phyloP scores from a whole-genome alignment of 2,113 vertebrate genomes.

The Microcebus tavaratra region DNA sequence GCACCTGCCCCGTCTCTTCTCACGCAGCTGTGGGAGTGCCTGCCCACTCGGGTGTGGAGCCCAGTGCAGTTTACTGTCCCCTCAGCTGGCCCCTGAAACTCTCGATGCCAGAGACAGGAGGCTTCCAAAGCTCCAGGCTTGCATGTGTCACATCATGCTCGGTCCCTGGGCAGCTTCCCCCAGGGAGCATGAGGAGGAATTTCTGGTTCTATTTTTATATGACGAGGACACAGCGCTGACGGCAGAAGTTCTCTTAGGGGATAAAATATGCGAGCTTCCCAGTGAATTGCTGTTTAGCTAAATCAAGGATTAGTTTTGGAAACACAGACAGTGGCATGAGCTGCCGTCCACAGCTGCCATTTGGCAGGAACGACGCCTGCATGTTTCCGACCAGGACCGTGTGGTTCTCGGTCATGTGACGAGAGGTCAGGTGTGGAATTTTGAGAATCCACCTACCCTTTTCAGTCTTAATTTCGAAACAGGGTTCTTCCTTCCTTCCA shows the following conservation, averaged over 20 bases:
- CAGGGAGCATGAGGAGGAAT: background rate
- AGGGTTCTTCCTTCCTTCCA: background rate
- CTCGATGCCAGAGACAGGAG: fast-evolving
- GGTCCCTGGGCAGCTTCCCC: background rate
- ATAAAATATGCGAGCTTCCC: fast-evolving
- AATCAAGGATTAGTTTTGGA: background rate
- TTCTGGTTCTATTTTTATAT: fast-evolving
- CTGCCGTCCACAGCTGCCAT: background rate
- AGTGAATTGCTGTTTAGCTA: fast-evolving
- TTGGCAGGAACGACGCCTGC: fast-evolving
- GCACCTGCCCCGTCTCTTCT: background rate
- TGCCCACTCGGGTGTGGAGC: fast-evolving
- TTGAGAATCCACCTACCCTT: background rate
- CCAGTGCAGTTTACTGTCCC: background rate
- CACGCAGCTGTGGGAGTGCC: fast-evolving
- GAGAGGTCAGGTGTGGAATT: background rate
- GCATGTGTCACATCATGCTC: fast-evolving
- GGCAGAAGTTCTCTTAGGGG: background rate
- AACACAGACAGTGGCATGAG: fast-evolving
- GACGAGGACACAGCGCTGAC: fast-evolving
- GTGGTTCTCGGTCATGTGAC: fast-evolving
- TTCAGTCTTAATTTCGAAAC: background rate
- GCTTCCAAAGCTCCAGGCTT: fast-evolving
- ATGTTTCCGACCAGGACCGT: fast-evolving
- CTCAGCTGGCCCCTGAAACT: background rate